Percentiles rank a stretch among this genome's conserved stretches.
Conservation (phyloP, 64 coral and sea anemone genomes). For the Pocillopora damicornis region DNA sequence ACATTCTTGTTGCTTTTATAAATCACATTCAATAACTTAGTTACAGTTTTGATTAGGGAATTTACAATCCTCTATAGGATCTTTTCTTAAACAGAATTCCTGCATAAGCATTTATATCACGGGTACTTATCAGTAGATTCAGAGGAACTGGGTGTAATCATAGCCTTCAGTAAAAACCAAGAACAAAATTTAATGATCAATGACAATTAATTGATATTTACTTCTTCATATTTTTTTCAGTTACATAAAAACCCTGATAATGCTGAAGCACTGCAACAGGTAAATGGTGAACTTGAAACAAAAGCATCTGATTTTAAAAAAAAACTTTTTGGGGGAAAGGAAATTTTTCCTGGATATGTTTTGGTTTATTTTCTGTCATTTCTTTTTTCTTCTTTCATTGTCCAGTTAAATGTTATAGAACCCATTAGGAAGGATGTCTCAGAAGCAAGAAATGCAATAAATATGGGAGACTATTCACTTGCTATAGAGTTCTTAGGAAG, state of each 20-base stretch:
- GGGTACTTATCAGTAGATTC: no score
- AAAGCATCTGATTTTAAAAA: neutral
- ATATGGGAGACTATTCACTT: conserved; percentile 75
- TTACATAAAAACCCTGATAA: conserved; percentile 76
- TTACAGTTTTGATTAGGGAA: no score
- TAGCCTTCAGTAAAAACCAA: neutral
- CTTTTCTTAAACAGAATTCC: no score
- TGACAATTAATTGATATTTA: neutral
- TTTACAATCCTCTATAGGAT: no score
- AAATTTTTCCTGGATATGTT: neutral
- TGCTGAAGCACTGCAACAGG: conserved; percentile 68
- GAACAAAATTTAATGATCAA: no score
- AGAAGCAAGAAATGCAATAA: conserved; percentile 54
- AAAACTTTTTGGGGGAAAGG: neutral
- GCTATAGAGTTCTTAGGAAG: conserved; percentile 60
- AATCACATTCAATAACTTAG: no score
- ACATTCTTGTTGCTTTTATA: no score
- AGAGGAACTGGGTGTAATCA: neutral
- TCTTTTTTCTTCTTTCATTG: neutral
- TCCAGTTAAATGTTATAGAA: conserved; percentile 79
- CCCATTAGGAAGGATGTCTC: conserved; percentile 66
- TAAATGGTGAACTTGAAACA: neutral
- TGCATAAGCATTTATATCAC: no score
- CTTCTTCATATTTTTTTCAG: conserved; percentile 31
- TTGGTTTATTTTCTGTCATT: neutral